These are phyloP conservation scores for Geococcyx californianus DNA, from an alignment of 2,113 vertebrate species.

Conservation along the genomic window DNA sequence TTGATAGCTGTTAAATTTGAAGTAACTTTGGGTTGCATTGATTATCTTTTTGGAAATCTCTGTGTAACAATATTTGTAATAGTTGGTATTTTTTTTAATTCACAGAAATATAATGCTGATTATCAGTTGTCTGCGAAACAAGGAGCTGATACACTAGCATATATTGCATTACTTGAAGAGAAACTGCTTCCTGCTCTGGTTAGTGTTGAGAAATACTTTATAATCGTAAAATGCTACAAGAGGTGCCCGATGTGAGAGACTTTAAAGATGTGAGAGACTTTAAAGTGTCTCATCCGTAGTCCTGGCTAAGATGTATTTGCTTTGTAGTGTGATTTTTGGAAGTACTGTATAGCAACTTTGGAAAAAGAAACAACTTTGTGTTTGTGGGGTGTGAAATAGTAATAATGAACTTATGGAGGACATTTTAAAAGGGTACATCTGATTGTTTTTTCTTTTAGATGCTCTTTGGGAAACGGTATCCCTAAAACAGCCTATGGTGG, in stretches of 20 bases:
- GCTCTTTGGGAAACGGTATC: neutral
- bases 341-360: neutral
- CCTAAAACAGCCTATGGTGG: neutral
- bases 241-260: neutral
- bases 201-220: conserved; percentile 18
- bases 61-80: neutral
- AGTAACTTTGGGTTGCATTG: neutral
- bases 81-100: conserved; percentile 28
- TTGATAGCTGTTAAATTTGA: neutral
- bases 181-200: conserved; percentile 92
- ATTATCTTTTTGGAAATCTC: neutral
- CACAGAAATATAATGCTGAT: conserved; percentile 92
- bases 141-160: conserved; percentile 96
- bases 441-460: neutral
- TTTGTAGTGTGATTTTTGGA: neutral
- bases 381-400: neutral
- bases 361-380: neutral
- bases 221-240: neutral
- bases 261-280: rapidly evolving
- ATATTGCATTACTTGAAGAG: conserved; percentile 94
- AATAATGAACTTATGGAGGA: neutral
- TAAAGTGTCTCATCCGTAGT: neutral
- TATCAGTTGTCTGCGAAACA: conserved; percentile 91
- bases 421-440: neutral
- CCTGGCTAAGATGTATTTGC: neutral